A percentile compares a stretch with the other conserved stretches of the same genome.
These are phyloP conservation scores for Gastrophryne carolinensis DNA, from an alignment of 2,797 vertebrate species.

Conservation along the genomic window DNA sequence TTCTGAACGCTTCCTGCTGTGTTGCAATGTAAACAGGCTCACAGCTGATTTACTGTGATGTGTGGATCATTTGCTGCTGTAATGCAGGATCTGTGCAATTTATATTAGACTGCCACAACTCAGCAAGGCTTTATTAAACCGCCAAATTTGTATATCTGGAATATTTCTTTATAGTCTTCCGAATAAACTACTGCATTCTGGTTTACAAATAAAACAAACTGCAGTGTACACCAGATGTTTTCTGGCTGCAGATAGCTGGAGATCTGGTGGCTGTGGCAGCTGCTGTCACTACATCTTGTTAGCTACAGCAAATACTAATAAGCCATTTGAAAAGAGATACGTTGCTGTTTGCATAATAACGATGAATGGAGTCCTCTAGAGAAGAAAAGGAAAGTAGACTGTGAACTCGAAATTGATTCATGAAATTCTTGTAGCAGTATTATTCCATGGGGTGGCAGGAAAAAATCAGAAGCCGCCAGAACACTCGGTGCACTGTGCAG, in stretches of 20 bases:
- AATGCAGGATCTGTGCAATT: too few relatives aligned
- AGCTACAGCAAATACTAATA: conserved; percentile 13
- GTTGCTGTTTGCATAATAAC: conserved; percentile 29
- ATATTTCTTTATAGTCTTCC: background rate
- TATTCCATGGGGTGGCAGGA: conserved; percentile 39
- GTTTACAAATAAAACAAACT: background rate
- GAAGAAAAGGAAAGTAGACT: conserved; percentile 11
- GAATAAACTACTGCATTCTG: background rate
- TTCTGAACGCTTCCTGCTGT: too few relatives aligned
- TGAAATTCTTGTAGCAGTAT: conserved; percentile 26
- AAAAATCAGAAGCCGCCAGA: conserved; percentile 18
- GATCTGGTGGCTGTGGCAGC: background rate
- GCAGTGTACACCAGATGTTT: conserved; percentile 1
- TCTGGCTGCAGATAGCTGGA: conserved; percentile 9
- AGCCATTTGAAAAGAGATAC: conserved; percentile 19
- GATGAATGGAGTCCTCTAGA: conserved; percentile 23
- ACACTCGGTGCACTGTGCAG: conserved; percentile 31
- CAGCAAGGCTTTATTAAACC: too few relatives aligned
- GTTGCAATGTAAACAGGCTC: too few relatives aligned
- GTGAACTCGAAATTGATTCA: conserved; percentile 31
- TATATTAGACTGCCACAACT: too few relatives aligned
- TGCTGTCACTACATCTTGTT: conserved; percentile 17
- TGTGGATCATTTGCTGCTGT: too few relatives aligned
- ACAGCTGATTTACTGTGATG: too few relatives aligned
- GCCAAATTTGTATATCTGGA: too few relatives aligned